Percentiles rank a stretch among this genome's conserved stretches.
These are phyloP conservation scores for Cephus sareptanus DNA, from an alignment of 2,888 invertebrate species.

Conservation along the genomic window DNA sequence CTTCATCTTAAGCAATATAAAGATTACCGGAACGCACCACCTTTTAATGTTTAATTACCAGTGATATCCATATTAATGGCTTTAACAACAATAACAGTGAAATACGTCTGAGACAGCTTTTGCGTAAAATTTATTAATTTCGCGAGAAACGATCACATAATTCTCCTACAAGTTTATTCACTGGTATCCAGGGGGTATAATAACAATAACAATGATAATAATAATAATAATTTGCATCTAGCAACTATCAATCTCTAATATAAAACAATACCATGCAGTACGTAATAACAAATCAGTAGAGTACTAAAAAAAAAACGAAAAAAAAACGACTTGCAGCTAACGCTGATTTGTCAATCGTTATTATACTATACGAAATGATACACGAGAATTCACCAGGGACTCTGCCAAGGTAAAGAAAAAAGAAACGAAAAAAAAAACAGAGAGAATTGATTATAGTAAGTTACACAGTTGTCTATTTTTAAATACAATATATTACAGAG, in stretches of 20 bases:
- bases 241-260: neutral
- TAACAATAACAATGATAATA: neutral
- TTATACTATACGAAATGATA: neutral
- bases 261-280: neutral
- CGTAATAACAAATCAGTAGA: neutral
- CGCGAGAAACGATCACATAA: neutral
- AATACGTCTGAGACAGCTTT: neutral
- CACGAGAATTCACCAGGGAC: neutral
- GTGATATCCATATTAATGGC: neutral
- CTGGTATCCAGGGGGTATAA: neutral
- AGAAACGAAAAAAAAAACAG: constrained; percentile 12
- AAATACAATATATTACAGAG: constrained; percentile 66
- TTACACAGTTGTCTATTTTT: constrained; percentile 53
- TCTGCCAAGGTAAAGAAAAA: constrained; percentile 11
- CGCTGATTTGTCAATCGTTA: neutral
- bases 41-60: neutral
- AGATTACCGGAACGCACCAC: neutral
- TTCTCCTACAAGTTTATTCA: neutral
- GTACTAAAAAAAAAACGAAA: neutral
- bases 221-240: neutral
- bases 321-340: neutral
- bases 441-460: constrained; percentile 26
- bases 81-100: neutral
- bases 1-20: neutral
- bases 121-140: neutral